A percentile compares a stretch with the other conserved stretches of the same genome.
Conservation (phyloP, 2,888 invertebrate species). For the Cataglyphis albicans region DNA sequence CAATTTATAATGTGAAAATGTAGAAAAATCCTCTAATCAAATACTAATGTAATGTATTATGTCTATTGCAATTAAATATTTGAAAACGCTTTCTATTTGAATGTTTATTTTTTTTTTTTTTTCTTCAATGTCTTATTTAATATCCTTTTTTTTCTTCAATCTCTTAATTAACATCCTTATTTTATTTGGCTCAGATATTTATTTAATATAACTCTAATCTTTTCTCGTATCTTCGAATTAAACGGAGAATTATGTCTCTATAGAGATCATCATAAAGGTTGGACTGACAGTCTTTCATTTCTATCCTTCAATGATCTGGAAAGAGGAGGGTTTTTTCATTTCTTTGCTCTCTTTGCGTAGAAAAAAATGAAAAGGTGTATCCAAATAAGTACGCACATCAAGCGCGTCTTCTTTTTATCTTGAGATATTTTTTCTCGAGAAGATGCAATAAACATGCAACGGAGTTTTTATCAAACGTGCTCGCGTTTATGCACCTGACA, state of each 20-base stretch:
- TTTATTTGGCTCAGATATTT: not conserved
- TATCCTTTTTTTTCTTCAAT: not conserved
- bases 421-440: constrained; percentile 4
- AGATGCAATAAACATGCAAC: constrained; percentile 15
- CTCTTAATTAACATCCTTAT: not conserved
- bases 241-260: not conserved
- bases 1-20: not conserved
- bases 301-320: constrained; percentile 23
- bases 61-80: not conserved
- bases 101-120: not conserved
- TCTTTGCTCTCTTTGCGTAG: constrained; percentile 8
- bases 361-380: constrained; percentile 24
- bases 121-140: not conserved
- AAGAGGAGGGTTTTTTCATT: constrained; percentile 12
- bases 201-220: not conserved
- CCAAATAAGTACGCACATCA: constrained; percentile 3
- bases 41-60: not conserved
- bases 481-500: constrained; percentile 9
- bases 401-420: constrained; percentile 1
- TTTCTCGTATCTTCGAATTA: not conserved
- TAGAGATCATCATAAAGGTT: not conserved
- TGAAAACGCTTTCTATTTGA: not conserved
- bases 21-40: not conserved
- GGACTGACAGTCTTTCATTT: not conserved
- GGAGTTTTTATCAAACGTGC: not conserved